A percentile compares a stretch with the other conserved stretches of the same genome.
These are phyloP conservation scores for Gymnarchus niloticus DNA, from an alignment of 2,113 vertebrate species.

Conservation along the genomic window DNA sequence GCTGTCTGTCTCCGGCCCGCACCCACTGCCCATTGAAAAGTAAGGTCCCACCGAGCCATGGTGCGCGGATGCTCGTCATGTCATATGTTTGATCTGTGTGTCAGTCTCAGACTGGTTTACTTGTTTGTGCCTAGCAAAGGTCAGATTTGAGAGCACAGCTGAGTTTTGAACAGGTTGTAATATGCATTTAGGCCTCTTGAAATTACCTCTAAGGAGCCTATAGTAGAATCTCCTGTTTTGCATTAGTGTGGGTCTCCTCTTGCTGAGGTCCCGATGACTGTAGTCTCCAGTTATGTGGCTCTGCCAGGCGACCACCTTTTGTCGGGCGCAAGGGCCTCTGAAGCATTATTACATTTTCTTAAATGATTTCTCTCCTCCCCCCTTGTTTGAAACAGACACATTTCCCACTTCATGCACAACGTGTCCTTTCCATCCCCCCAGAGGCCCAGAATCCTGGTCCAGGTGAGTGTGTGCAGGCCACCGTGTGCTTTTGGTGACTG, in stretches of 20 bases:
- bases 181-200: neutral
- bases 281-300: neutral
- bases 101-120: neutral
- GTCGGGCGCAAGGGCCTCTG: neutral
- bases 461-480: constrained; percentile 63
- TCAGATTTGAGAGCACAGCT: neutral
- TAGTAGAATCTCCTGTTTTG: neutral
- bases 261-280: neutral
- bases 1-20: constrained; percentile 88
- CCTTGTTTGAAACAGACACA: constrained; percentile 69
- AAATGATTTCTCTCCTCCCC: neutral
- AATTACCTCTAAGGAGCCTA: neutral
- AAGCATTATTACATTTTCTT: neutral
- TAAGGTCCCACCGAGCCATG: constrained; percentile 43
- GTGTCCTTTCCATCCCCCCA: constrained; percentile 95
- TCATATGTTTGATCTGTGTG: neutral
- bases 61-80: neutral
- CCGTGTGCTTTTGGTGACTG: neutral
- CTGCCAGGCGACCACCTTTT: too few species aligned
- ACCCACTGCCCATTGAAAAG: constrained; percentile 97
- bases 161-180: neutral
- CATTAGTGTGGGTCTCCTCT: neutral
- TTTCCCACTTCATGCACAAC: constrained; percentile 97
- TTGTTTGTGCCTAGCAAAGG: neutral
- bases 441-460: constrained; percentile 92